Conservation (phyloP, 2,797 vertebrate species). For the Gymnodraco acuticeps region DNA sequence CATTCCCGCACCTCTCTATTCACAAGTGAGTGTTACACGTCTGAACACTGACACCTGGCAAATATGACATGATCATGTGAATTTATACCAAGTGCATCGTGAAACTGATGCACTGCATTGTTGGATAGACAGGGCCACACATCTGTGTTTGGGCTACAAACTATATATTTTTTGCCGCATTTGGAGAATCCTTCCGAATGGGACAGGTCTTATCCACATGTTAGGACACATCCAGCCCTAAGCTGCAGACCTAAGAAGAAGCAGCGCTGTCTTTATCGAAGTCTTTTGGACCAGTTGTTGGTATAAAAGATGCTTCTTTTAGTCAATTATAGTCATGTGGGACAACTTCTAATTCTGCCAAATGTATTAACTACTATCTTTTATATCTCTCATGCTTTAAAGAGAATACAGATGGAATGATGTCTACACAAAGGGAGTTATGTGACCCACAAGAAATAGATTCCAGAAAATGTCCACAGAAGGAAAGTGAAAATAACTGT, state of each 20-base stretch:
- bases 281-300: not conserved
- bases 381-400: no score
- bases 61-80: conserved; percentile 3
- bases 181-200: no score
- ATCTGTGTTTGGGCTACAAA: no score
- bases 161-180: no score
- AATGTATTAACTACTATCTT: no score
- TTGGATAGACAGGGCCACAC: no score
- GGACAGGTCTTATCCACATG: no score
- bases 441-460: not conserved
- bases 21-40: not conserved
- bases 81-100: no score
- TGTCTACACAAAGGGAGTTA: not conserved
- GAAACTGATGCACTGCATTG: no score
- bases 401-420: not conserved
- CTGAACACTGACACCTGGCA: conserved; percentile 1
- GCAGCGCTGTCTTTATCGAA: no score
- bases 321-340: conserved; percentile 27
- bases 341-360: conserved; percentile 16
- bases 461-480: conserved; percentile 22
- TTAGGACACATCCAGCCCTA: no score
- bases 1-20: not conserved
- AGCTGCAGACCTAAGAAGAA: no score
- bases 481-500: conserved; percentile 1
- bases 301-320: conserved; percentile 12